Evolutionary conservation across 2,113 vertebrate species (phyloP), one percentile per base, ranked within the genome.

Genomic region (Tupaia tana): DNA sequence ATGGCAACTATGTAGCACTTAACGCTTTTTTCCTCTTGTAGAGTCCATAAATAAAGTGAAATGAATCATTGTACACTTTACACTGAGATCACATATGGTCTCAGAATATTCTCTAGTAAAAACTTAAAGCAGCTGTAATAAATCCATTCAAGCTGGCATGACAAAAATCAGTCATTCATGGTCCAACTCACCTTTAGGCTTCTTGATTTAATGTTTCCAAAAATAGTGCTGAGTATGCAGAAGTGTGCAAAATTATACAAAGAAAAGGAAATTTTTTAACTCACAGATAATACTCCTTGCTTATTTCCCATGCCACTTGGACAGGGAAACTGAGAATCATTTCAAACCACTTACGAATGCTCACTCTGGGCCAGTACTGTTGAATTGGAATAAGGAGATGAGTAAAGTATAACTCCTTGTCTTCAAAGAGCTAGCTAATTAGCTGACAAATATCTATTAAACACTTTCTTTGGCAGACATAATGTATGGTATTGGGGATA

Each of bases 211-310:
- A 89, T 66, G 9, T 31, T 64, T 77, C 19, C 29, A 22, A 71
- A 90, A 92, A 61, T 84, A 67, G 29, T 86, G 70, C 64, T 63
- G 54, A 90, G 12, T 25, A 75, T 15, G 43, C 4, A 81, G 19
- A 85, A 90, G 56, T 56, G 29, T 64, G 22, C 0, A 61, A 90
- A 90, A 78, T 73, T 73, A 77, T 92, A 13, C 3, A 29, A 93
- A 56, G 8, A 84, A 90, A 52, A 78, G 85, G 58, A 95, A 8
- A 58, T 92, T 84, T 85, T 8, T 54, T 96, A 73, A 52, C 22
- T 95, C 16, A 64, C 14, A 58, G 9, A 66, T 89, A 89, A 69
- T 7, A 67, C 1, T 63, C 52, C 79, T 67, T 87, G 22, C 54
- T 78, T 93, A 10, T 73, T 96, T 89, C 27, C 19, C 22, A 3